Base-by-base conservation (phyloP, 1,140 invertebrate genomes). In the Heliothis virescens region DNA sequence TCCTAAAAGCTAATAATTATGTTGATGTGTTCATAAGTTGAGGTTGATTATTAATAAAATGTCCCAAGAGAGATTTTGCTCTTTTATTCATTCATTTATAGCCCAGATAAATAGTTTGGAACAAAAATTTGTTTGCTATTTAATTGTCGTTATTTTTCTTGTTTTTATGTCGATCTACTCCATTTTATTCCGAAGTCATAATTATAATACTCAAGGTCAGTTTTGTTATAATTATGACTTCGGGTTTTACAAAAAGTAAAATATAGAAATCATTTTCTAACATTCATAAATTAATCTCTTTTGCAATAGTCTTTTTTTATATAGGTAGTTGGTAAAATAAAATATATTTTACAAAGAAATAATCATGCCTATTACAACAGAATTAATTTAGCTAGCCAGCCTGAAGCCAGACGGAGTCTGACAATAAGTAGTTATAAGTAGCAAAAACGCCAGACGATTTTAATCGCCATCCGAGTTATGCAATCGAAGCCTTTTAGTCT, bases 391-490 rank as follows among this genome's bases (percentile, higher is more conserved):
- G 50, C 9, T 52, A 52, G 4, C 13, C 5, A 53, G n/a, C 3
- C 15, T 16, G 9, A 59, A 59, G 10, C 10, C 11, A 18, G 9
- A 13, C 11, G 21, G 57, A 18, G 47, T 47, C 60, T 63, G 15
- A 63, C 60, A 63, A 63, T 63, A 59, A 21, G 13, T 15, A 26
- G 1, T 11, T 26, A 59, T 63, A 16, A 65, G 34, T 18, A 48
- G 41, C 62, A 48, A 65, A 65, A 63, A 65, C 34, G n/a, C 34
- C 62, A 65, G 16, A 65, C 41, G 62, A 48, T 48, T 65, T 65
- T 65, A 65, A 63, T 65, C 41, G 4, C 13, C 15, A 48, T 12
- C 10, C n/a, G 11, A 63, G 29, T 15, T 34, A 16, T 63, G 60
- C 60, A 63, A 63, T 63, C 34, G 60, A 57, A 63, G 60, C 60